Conservation (phyloP, 2,113 vertebrate genomes). For the Cynopterus brachyotis region DNA sequence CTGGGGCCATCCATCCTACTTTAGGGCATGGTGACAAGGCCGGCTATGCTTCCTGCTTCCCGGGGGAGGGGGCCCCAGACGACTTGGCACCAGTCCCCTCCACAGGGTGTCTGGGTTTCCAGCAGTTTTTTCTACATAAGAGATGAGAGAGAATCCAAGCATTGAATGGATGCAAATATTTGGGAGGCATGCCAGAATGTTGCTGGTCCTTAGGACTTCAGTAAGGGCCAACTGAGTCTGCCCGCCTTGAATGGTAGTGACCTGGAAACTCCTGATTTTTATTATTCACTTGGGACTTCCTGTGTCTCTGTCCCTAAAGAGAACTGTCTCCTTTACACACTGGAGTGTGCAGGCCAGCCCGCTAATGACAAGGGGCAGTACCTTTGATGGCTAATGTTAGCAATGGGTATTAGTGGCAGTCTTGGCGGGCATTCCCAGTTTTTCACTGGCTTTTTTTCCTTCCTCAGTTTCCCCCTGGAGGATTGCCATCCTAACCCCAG, state of each 20-base stretch:
- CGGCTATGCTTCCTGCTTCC: conserved; percentile 64
- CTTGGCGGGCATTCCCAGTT: neutral
- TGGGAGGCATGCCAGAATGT: neutral
- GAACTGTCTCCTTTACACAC: neutral
- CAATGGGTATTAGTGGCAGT: neutral
- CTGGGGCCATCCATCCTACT: conserved; percentile 73
- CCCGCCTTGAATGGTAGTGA: neutral
- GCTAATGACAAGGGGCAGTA: neutral
- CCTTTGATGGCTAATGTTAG: neutral
- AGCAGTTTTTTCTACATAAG: conserved; percentile 41
- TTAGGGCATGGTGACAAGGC: conserved; percentile 71
- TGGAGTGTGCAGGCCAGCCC: accelerated
- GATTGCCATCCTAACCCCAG: neutral
- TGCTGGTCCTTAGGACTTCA: neutral
- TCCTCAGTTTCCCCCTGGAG: conserved; percentile 32
- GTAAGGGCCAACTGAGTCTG: neutral
- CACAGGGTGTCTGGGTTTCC: conserved; percentile 66
- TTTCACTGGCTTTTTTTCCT: neutral
- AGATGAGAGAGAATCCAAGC: neutral
- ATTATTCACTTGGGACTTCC: neutral
- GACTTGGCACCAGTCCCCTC: conserved; percentile 72
- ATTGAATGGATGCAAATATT: neutral
- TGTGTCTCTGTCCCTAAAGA: neutral
- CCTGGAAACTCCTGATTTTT: neutral
- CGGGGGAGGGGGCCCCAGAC: conserved; percentile 68